A percentile compares a stretch with the other conserved stretches of the same genome.
Evolutionary conservation across 2,888 invertebrate genomes (phyloP).

Genomic region (Conchocele bisecta): DNA sequence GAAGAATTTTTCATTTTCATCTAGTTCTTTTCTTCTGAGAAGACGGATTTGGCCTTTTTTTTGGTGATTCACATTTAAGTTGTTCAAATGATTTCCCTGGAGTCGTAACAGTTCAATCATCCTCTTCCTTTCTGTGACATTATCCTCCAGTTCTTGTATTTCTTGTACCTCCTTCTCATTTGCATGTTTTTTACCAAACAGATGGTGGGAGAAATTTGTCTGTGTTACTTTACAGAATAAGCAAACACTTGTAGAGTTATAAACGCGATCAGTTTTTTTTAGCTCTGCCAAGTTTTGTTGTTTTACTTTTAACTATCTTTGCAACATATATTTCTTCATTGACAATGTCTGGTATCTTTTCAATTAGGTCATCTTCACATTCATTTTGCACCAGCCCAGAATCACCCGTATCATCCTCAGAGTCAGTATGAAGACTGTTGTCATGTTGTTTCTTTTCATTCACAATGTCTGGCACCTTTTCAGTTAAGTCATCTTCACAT

Average conservation of each 20-base stretch:
- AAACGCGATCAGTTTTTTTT: slow-evolving; percentile 21
- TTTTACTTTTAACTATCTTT: slow-evolving; percentile 9
- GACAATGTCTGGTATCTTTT: slow-evolving; percentile 22
- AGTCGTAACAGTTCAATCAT: slow-evolving; percentile 21
- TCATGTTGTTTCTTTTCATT: too few species aligned
- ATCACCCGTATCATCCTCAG: too few species aligned
- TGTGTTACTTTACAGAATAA: slow-evolving; percentile 24
- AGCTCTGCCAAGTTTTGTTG: slow-evolving; percentile 19
- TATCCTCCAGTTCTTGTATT: slow-evolving; percentile 17
- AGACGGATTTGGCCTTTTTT: slow-evolving; percentile 35
- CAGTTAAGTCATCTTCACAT: too few species aligned
- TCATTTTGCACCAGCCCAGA: too few species aligned
- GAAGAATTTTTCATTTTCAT: background rate
- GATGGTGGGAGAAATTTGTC: slow-evolving; percentile 43
- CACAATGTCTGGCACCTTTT: too few species aligned
- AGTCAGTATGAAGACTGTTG: too few species aligned
- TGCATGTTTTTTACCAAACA: slow-evolving; percentile 25
- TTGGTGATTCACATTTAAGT: slow-evolving; percentile 20
- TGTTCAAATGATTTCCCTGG: slow-evolving; percentile 27
- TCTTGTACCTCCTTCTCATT: slow-evolving; percentile 23
- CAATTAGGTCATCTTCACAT: slow-evolving; percentile 4
- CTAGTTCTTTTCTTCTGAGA: slow-evolving; percentile 11
- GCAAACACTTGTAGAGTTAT: slow-evolving; percentile 24
- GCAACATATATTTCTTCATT: slow-evolving; percentile 24
- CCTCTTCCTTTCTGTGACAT: slow-evolving; percentile 28